phyloP scores from a whole-genome alignment of 2,797 vertebrate genomes.

The Amblyraja radiata region DNA sequence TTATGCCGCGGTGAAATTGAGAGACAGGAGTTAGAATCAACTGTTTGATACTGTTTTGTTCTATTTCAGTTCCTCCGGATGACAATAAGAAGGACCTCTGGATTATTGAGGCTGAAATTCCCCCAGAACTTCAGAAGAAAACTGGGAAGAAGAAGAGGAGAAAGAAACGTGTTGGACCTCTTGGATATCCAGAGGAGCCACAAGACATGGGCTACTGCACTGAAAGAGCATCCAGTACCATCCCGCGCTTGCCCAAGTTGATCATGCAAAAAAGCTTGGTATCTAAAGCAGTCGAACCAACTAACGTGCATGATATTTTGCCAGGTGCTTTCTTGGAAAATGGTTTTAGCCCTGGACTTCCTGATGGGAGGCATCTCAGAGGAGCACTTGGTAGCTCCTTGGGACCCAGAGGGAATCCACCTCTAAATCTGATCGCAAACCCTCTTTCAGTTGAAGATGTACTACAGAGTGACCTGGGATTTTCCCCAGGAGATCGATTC shows the following conservation, averaged over 20 bases:
- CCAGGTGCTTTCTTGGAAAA: slow-evolving; percentile 63
- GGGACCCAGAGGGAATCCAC: slow-evolving; percentile 48
- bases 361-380: slow-evolving; percentile 48
- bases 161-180: slow-evolving; percentile 69
- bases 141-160: slow-evolving; percentile 62
- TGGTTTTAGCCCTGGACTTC: slow-evolving; percentile 45
- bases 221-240: slow-evolving; percentile 57
- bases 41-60: background rate
- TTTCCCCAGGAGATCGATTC: slow-evolving; percentile 43
- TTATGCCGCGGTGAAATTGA: too few relatives aligned
- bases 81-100: slow-evolving; percentile 78
- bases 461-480: slow-evolving; percentile 50
- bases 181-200: slow-evolving; percentile 44
- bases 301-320: slow-evolving; percentile 55
- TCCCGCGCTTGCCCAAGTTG: slow-evolving; percentile 81
- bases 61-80: slow-evolving; percentile 69
- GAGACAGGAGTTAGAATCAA: too few relatives aligned
- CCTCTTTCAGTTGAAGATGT: slow-evolving; percentile 57
- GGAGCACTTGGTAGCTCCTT: slow-evolving; percentile 42
- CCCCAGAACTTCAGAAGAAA: slow-evolving; percentile 76
- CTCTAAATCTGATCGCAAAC: slow-evolving; percentile 55
- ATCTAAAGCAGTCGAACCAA: slow-evolving; percentile 51
- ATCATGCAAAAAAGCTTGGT: slow-evolving; percentile 76
- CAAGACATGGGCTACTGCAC: slow-evolving; percentile 43
- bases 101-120: slow-evolving; percentile 83